These are phyloP conservation scores for Platyscapa corneri DNA, from an alignment of 1,140 invertebrate species.

Conservation along the genomic window DNA sequence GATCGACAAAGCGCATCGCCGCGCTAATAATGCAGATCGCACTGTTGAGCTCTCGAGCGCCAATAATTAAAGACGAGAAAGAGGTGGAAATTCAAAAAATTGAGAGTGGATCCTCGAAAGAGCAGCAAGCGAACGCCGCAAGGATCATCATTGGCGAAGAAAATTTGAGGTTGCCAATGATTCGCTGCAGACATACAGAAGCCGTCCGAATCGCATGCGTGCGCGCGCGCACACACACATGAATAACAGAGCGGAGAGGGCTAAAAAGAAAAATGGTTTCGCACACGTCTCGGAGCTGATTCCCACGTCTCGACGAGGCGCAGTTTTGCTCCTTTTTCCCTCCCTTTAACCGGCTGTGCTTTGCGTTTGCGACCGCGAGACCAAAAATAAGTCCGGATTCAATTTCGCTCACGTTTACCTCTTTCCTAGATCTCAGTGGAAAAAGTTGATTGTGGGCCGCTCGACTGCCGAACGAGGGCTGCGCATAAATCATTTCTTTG, in stretches of 20 bases:
- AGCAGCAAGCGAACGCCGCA: not conserved
- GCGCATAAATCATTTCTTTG: not conserved
- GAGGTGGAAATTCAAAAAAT: too few relatives aligned
- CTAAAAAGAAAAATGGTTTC: constrained; percentile 48
- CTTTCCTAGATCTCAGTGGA: constrained; percentile 29
- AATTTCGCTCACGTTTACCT: constrained; percentile 44
- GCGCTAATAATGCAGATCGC: too few relatives aligned
- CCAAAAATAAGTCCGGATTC: constrained; percentile 29
- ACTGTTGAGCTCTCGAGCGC: too few relatives aligned
- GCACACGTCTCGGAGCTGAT: constrained; percentile 32
- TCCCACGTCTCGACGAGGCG: constrained; percentile 9
- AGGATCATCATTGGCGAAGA: not conserved
- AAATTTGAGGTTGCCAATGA: not conserved
- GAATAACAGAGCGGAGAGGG: constrained; percentile 12
- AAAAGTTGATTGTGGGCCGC: constrained; percentile 11
- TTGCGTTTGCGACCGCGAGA: constrained; percentile 2
- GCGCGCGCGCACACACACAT: not conserved
- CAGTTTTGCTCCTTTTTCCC: constrained; percentile 38
- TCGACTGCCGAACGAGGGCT: not conserved
- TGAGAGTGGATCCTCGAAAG: too few relatives aligned
- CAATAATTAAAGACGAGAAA: too few relatives aligned
- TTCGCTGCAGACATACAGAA: constrained; percentile 8
- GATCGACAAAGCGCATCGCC: too few relatives aligned
- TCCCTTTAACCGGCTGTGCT: constrained; percentile 4
- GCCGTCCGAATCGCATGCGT: constrained; percentile 27